phyloP scores from a whole-genome alignment of 2,888 invertebrate species.

The Mycalesis mineus region DNA sequence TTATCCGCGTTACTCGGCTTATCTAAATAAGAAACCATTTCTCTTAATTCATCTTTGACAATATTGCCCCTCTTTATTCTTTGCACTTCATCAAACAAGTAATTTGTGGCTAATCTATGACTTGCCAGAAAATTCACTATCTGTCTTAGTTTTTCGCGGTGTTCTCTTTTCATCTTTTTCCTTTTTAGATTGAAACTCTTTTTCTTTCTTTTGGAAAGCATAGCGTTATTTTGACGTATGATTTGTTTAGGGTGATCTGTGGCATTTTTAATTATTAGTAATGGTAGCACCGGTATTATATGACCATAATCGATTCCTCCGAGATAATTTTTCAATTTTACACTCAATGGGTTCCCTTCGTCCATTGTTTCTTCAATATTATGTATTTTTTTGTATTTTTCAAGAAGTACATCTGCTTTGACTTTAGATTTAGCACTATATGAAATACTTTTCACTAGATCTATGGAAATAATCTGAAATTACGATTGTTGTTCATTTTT shows the following conservation, averaged over 20 bases:
- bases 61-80: constrained; percentile 35
- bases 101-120: constrained; percentile 35
- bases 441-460: neutral
- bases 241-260: neutral
- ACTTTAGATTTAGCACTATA: no score
- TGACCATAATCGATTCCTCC: neutral
- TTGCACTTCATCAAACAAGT: constrained; percentile 43
- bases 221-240: neutral
- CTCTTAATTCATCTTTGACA: constrained; percentile 39
- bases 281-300: neutral
- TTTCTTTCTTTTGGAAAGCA: neutral
- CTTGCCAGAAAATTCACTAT: constrained; percentile 35
- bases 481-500: neutral
- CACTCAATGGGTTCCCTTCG: no score
- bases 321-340: no score
- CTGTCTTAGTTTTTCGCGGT: constrained; percentile 33
- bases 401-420: no score
- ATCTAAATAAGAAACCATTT: constrained; percentile 42
- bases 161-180: constrained; percentile 19
- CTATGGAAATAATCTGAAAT: neutral
- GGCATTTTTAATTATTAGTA: neutral
- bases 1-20: constrained; percentile 20
- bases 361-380: no score
- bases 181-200: neutral
- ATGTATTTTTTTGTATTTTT: no score